Base-by-base conservation (phyloP, 1,140 invertebrate species). In the Diabrotica undecimpunctata region DNA sequence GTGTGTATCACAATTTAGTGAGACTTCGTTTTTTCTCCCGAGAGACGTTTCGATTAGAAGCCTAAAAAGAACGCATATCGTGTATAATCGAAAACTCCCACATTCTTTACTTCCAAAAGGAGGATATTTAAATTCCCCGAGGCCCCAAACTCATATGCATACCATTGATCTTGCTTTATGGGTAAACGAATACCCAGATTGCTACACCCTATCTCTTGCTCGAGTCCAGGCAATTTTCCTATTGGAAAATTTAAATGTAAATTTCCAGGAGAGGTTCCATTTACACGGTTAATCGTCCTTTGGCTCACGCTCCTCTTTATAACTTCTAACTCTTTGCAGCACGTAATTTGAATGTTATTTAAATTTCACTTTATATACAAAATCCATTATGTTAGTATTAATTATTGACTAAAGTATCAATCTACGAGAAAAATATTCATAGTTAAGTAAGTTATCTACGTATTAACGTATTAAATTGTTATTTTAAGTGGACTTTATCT, bases 71-170 rank as follows among this genome's bases (percentile, higher is more conserved):
- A 14, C 54, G 54, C 14, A 55, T 55, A 55, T 55, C 55, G 25
- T 36, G 10, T n/a, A 9, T 36, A 57, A 57, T 57, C 25, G 55
- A 57, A 57, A 57, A 57, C 55, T 11, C 36, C 36, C 55, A 37
- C 36, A n/a, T 12, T 38, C 25, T 37, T 37, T 12, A 54, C 53
- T 7, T 54, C 14, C 36, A 37, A 57, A 62, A 67, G 62, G 56
- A 63, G 65, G 57, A 65, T 65, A 67, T 70, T 70, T 60, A 65
- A 68, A 65, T 65, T 61, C 60, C 54, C 60, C 6, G 9, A 36
- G 55, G 58, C 66, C 61, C 62, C 57, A 59, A 64, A 65, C 70
- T 72, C 68, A 72, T 72, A 72, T 72, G 70, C 70, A 72, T 72
- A 72, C 68, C 65, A 72, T 72, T 72, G 70, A 72, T 71, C 70